Conservation (phyloP, 1,140 invertebrate species). For the Drosophila orosa region DNA sequence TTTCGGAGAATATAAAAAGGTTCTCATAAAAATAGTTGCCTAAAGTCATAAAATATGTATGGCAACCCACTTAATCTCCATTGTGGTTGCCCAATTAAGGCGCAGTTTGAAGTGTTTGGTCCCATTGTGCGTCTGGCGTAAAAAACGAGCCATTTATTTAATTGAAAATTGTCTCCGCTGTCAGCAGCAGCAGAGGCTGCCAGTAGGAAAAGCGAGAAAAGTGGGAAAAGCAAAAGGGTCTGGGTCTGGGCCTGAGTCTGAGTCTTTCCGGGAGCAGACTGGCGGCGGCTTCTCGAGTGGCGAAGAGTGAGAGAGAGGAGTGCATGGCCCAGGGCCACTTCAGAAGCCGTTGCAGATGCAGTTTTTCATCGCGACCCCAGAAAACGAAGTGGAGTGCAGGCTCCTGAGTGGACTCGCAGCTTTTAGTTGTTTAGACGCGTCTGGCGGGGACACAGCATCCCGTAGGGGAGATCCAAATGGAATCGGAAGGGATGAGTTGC, state of each 20-base stretch:
- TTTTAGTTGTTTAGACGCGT: slow-evolving; percentile 74
- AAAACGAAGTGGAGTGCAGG: slow-evolving; percentile 47
- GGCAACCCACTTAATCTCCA: slow-evolving; percentile 22
- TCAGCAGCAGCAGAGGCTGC: slow-evolving; percentile 62
- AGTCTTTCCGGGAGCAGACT: slow-evolving; percentile 26
- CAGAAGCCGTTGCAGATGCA: slow-evolving; percentile 62
- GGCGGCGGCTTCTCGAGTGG: slow-evolving; percentile 14
- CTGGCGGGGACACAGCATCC: slow-evolving; percentile 48
- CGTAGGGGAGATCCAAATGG: neutral
- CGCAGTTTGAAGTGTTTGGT: slow-evolving; percentile 25
- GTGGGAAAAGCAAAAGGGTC: slow-evolving; percentile 27
- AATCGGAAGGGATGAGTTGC: slow-evolving; percentile 24
- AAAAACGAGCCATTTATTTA: slow-evolving; percentile 77
- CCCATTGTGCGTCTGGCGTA: slow-evolving; percentile 62
- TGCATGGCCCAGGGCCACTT: slow-evolving; percentile 23
- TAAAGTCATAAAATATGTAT: slow-evolving; percentile 11
- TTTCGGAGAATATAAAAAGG: neutral
- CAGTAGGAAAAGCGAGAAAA: slow-evolving; percentile 45
- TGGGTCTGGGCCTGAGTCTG: slow-evolving; percentile 5
- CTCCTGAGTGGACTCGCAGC: slow-evolving; percentile 66
- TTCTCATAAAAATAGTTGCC: slow-evolving; percentile 5
- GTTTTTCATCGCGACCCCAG: slow-evolving; percentile 45
- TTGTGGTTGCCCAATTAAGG: slow-evolving; percentile 39
- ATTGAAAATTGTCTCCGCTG: slow-evolving; percentile 79
- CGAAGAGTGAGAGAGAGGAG: slow-evolving; percentile 4